Percentiles rank a stretch among this genome's conserved stretches.
These are phyloP conservation scores for Cremastinae sp. DNA, from an alignment of 2,888 invertebrate species.

Conservation along the genomic window DNA sequence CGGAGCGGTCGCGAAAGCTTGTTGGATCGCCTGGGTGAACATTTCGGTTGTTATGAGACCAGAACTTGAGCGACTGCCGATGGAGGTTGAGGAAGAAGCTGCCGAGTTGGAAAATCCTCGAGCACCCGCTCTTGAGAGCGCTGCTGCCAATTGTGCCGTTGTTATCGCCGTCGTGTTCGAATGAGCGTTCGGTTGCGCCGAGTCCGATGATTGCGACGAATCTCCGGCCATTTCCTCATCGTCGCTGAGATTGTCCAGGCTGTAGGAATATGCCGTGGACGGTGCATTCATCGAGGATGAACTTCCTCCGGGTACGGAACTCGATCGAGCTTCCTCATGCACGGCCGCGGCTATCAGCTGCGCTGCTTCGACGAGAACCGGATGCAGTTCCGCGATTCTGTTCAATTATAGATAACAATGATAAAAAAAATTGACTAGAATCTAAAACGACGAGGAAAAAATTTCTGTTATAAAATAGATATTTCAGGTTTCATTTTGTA, in stretches of 20 bases:
- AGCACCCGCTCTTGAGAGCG: conserved; percentile 84
- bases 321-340: conserved; percentile 78
- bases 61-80: conserved; percentile 69
- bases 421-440: too few species aligned
- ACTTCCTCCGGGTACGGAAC: conserved; percentile 66
- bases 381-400: conserved; percentile 86
- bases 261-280: conserved; percentile 81
- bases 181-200: conserved; percentile 71
- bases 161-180: conserved; percentile 83
- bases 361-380: conserved; percentile 86
- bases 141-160: conserved; percentile 88
- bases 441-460: background rate
- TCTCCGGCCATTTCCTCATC: conserved; percentile 82
- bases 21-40: conserved; percentile 89
- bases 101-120: conserved; percentile 68
- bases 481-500: conserved; percentile 62
- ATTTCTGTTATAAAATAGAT: conserved; percentile 5
- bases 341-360: conserved; percentile 84
- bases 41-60: conserved; percentile 87
- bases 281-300: conserved; percentile 68
- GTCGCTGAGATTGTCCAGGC: conserved; percentile 82
- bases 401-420: too few species aligned
- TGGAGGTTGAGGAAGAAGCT: conserved; percentile 68
- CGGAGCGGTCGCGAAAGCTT: conserved; percentile 82
- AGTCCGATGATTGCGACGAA: conserved; percentile 80